Percentiles rank a stretch among this genome's conserved stretches.
Conservation (phyloP, 1,140 invertebrate species). For the Cheumatopsyche charites region DNA sequence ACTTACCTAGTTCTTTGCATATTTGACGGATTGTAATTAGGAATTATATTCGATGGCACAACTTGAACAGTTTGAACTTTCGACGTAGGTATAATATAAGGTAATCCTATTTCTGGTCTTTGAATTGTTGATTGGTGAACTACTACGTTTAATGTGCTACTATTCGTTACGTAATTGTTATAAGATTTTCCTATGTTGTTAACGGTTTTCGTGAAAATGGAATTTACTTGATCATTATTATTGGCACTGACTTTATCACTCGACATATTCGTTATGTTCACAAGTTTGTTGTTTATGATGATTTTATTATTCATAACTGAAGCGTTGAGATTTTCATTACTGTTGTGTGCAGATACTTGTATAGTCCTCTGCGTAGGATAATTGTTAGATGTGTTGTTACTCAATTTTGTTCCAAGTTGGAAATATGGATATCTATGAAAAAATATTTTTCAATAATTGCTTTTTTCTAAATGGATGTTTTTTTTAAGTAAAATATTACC, state of each 20-base stretch:
- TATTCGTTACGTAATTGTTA: slow-evolving; percentile 38
- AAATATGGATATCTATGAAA: slow-evolving; percentile 45
- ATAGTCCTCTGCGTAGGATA: slow-evolving; percentile 41
- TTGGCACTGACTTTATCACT: slow-evolving; percentile 35
- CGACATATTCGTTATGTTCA: slow-evolving; percentile 44
- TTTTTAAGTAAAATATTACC: too few species aligned
- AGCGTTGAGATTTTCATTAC: slow-evolving; percentile 42
- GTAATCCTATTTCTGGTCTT: slow-evolving; percentile 28
- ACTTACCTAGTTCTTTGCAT: slow-evolving; percentile 33
- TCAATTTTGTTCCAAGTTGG: slow-evolving; percentile 45
- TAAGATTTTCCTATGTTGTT: slow-evolving; percentile 11
- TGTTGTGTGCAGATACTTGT: slow-evolving; percentile 38
- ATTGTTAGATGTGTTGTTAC: slow-evolving; percentile 36
- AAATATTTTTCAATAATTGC: too few species aligned
- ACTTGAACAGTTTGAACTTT: slow-evolving; percentile 47
- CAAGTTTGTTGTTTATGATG: slow-evolving; percentile 47
- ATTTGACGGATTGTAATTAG: slow-evolving; percentile 40
- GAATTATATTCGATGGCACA: slow-evolving; percentile 41
- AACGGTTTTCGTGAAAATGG: slow-evolving; percentile 6
- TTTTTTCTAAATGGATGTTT: not conserved
- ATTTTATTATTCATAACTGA: slow-evolving; percentile 44
- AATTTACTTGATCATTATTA: slow-evolving; percentile 11
- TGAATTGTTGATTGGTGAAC: slow-evolving; percentile 28
- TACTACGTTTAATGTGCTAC: slow-evolving; percentile 31
- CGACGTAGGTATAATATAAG: slow-evolving; percentile 29